Percentiles rank a stretch among this genome's conserved stretches.
These are phyloP conservation scores for Sphenopsis melanotis DNA, from an alignment of 2,797 vertebrate species.

Conservation along the genomic window DNA sequence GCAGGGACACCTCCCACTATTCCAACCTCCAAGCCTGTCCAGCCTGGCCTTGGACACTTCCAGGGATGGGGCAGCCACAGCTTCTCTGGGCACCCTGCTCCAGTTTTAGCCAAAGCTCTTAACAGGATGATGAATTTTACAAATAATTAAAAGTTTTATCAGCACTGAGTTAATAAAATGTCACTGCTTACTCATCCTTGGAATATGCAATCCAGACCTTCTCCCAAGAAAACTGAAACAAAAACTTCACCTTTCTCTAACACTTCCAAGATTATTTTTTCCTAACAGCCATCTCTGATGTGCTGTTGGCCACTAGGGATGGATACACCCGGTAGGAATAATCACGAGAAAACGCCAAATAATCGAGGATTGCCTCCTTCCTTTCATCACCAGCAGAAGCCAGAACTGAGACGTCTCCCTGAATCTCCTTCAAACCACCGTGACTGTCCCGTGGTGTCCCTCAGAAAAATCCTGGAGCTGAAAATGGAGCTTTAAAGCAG, in stretches of 20 bases:
- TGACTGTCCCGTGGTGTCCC: accelerated
- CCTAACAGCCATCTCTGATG: accelerated
- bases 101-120: background rate
- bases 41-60: background rate
- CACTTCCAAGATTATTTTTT: background rate
- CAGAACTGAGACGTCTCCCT: background rate
- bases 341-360: accelerated
- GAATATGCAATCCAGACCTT: background rate
- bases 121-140: background rate
- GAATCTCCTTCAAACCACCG: accelerated
- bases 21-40: background rate
- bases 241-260: background rate
- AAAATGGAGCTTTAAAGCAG: background rate
- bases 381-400: background rate
- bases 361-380: background rate
- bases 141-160: background rate
- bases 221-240: background rate
- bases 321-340: background rate
- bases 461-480: background rate
- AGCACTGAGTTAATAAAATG: background rate
- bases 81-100: background rate
- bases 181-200: background rate
- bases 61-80: background rate
- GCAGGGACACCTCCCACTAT: background rate
- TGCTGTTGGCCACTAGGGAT: background rate